Base-by-base conservation (phyloP, 2,888 invertebrate genomes). In the Callosobruchus maculatus region DNA sequence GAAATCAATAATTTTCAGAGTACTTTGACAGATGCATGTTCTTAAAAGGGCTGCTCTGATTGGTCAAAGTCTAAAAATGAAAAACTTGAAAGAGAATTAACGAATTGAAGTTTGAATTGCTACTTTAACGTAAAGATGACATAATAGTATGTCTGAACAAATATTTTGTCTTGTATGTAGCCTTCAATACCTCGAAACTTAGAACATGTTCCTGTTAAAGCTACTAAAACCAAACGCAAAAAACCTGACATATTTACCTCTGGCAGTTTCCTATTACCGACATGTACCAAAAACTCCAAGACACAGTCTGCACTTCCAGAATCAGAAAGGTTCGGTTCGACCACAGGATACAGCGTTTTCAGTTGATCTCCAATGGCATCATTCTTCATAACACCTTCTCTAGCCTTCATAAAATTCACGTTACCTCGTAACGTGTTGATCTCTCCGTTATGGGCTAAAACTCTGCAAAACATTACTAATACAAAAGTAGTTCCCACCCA, bases 351-450 rank as follows among this genome's bases (percentile, higher is more conserved):
- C 2, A 99, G 91, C 78, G 93, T 92, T 84, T 95, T 93, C 76
- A 99, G 89, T 76, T 95, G 91, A 74, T 95, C 93, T 3, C 97
- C 97, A 86, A 93, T 97, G 68, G 92, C 85, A 18, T 92, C 89
- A 85, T 95, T 97, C 85, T 94, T 92, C 98, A 99, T 98, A 49
- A 98, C 96, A 74, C 99, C 99, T 87, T 99, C 99, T 74, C 99
- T 93, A 73, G 99, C 99, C 86, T 97, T 96, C 99, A 99, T 99
- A 80, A 96, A 91, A 88, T 99, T 99, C 9, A 98, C 96, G 87
- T 99, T 99, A 81, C 99, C 99, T 78, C 98, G 93, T 81, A 99
- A 91, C 20, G 99, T 99, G 89, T 99, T 99, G 87, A 99, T 99
- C 90, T 99, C 99, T 78, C 99, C 99, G 89, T 99, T 99, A 89